Base-by-base conservation (phyloP, 1,140 invertebrate genomes). In the Cardiocondyla obscurior region DNA sequence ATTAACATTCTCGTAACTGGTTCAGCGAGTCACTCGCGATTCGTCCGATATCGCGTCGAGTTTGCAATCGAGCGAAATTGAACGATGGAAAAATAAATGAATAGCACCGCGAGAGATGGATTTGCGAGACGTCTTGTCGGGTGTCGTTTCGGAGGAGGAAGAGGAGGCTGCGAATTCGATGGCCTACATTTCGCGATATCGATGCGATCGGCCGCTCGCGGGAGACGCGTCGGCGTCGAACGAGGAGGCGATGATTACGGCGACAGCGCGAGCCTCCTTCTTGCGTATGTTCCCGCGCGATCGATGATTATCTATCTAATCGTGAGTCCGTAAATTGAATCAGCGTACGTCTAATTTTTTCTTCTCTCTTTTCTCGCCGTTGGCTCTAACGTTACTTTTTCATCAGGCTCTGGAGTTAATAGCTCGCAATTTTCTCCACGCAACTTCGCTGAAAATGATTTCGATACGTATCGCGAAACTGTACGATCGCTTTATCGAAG, bases 241-340 rank as follows among this genome's bases (percentile, higher is more conserved):
- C n/a, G 70, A 49, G 8, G 22, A 6, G 42, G 14, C 51, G 36
- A 30, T n/a, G 30, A 82, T 3, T 8, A 28, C 3, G 22, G 46
- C 36, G 58, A 39, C 51, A 36, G 28, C n/a, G 22, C 30, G 3
- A 19, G 36, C 64, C 7, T 55, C 30, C 25, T 58, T 25, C 39
- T 55, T 53, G 60, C 64, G 44, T 46, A 65, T 83, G 57, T 36
- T 65, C 46, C 42, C 14, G 6, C 57, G n/a, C 25, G 62, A 70
- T 83, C 44, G 42, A 72, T 8, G 49, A 46, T 85, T 84, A 85
- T 77, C 49, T 14, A 2, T 14, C 44, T 33, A 36, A 49, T 25
- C 42, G 30, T 72, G 58, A 85, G 81, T 84, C 58, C 51, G 53
- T 33, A 49, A 51, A 84, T 85, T 46, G 64, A 76, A 65, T 46